These are phyloP conservation scores for Phacellophora camtschatica DNA, from an alignment of 30 jellyfish, hydroid and myxozoan genomes.

Conservation along the genomic window DNA sequence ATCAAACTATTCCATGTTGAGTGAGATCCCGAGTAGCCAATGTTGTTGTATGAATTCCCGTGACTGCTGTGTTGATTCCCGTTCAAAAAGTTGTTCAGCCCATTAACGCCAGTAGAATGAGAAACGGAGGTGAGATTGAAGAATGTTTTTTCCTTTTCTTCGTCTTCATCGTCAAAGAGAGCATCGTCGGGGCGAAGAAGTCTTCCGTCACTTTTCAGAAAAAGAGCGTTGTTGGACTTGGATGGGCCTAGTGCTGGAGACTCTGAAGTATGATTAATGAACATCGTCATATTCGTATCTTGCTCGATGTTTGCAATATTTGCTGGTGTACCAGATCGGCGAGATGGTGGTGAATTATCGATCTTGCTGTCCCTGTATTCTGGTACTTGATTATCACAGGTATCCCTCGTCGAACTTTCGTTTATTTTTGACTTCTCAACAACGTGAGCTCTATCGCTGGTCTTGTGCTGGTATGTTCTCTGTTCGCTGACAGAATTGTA, in stretches of 20 bases:
- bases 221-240: conserved; percentile 56
- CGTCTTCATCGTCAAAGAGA: conserved; percentile 75
- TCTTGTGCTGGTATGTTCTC: conserved; percentile 69
- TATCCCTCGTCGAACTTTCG: background rate
- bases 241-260: conserved; percentile 68
- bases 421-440: background rate
- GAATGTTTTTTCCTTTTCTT: conserved; percentile 74
- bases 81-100: conserved; percentile 51
- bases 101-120: conserved; percentile 32
- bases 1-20: conserved; percentile 50
- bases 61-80: conserved; percentile 51
- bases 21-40: conserved; percentile 45
- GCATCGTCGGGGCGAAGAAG: conserved; percentile 75
- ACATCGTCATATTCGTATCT: conserved; percentile 76
- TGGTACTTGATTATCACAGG: conserved; percentile 54
- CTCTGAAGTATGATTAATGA: conserved; percentile 66
- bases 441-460: conserved; percentile 51
- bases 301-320: conserved; percentile 49
- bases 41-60: conserved; percentile 22
- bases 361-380: conserved; percentile 64
- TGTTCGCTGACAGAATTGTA: conserved; percentile 51
- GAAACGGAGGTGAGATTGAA: conserved; percentile 75
- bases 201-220: conserved; percentile 48
- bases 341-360: conserved; percentile 51
- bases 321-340: conserved; percentile 49